These are phyloP conservation scores for Phainopepla nitens DNA, from an alignment of 2,113 vertebrate species.

Conservation along the genomic window DNA sequence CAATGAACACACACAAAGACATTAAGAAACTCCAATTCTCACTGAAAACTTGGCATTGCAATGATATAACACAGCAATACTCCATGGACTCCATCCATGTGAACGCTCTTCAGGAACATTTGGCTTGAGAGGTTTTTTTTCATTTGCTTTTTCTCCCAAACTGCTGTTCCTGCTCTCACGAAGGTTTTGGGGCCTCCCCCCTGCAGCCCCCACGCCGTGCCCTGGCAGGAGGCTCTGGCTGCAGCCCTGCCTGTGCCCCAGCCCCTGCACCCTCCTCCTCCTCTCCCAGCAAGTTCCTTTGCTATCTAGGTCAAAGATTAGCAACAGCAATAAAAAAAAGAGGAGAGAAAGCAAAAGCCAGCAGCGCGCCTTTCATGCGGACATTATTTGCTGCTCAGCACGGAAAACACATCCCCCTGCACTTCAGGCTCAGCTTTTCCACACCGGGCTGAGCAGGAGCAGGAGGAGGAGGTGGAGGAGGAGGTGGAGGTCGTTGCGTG, in stretches of 20 bases:
- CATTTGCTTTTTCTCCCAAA: not conserved
- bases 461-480: not conserved
- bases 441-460: not conserved
- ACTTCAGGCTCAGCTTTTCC: not conserved
- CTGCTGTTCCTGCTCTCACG: not conserved
- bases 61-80: not conserved
- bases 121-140: not conserved
- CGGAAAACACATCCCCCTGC: not conserved
- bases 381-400: conserved; percentile 14
- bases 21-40: not conserved
- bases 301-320: conserved; percentile 59
- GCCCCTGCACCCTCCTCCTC: not conserved
- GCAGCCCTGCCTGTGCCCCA: not conserved
- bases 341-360: conserved; percentile 17
- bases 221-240: not conserved
- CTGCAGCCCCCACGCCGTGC: accelerated
- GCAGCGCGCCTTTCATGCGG: not conserved
- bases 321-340: not conserved
- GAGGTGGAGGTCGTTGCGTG: accelerated
- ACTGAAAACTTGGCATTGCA: not conserved
- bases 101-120: not conserved
- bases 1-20: not conserved
- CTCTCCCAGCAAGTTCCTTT: not conserved
- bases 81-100: not conserved
- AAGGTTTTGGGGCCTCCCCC: not conserved